Evolutionary conservation across 2,888 invertebrate species (phyloP), one percentile per base, ranked within the genome.

Genomic region (Agonopterix alstromeriana): DNA sequence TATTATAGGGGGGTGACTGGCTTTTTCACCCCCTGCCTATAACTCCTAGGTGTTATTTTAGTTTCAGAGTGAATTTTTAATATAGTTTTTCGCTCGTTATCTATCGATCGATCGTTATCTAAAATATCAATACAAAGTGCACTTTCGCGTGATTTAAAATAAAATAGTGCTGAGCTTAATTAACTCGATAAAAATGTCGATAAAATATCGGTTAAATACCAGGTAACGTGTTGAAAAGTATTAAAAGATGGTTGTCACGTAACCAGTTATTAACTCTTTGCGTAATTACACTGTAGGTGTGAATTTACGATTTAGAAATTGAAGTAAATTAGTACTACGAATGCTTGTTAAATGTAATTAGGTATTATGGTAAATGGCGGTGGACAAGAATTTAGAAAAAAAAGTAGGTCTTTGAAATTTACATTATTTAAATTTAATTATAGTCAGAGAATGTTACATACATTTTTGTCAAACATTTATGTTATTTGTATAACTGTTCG

Each of bases 21-120:
- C 77, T 67, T 71, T 77, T 76, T 70, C 58, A 57, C 55, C 65
- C 63, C 59, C 64, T 68, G 65, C 59, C 64, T 68, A 65, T 11
- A 11, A n/a, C n/a, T n/a, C 38, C 58, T 46, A 58, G 61, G 63
- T 64, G 63, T 58, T 67, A 65, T 73, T 68, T 73, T 69, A 64
- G 65, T 73, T 68, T 73, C 69, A 64, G 65, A 70, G 65, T 70
- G 73, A 75, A 27, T 27, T 77, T 83, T 77, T 49, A 70, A 79
- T 81, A 79, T 76, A 76, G 72, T 73, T 75, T 67, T 65, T 68
- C 66, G 55, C 64, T n/a, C n/a, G n/a, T n/a, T n/a, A n/a, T n/a
- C n/a, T n/a, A 58, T 67, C n/a, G n/a, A 70, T 68, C 67, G 67
- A 65, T 64, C 57, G 27, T 57, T 60, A 71, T 70, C 67, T 66